phyloP scores from a whole-genome alignment of 2,797 vertebrate species.

The Sylvia borin region DNA sequence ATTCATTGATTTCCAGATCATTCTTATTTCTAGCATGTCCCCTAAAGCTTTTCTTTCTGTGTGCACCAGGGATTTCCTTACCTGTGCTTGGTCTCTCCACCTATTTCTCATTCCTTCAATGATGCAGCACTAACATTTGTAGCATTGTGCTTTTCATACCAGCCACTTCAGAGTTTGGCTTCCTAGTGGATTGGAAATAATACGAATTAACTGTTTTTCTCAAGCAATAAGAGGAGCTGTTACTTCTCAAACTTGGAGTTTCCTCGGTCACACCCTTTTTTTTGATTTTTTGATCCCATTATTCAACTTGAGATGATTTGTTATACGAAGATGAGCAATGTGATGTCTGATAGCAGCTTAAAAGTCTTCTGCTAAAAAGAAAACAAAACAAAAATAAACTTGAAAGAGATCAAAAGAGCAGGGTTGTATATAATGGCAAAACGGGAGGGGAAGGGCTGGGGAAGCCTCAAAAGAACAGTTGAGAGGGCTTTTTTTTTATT shows the following conservation, averaged over 20 bases:
- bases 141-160: accelerated
- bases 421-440: not conserved
- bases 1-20: not conserved
- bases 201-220: not conserved
- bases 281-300: not conserved
- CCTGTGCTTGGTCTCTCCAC: accelerated
- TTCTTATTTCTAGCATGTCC: not conserved
- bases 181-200: not conserved
- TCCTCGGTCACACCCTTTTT: accelerated
- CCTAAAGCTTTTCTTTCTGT: not conserved
- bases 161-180: not conserved
- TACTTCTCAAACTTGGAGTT: not conserved
- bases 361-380: not conserved
- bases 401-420: not conserved
- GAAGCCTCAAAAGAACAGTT: not conserved
- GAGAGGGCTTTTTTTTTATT: not conserved
- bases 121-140: not conserved
- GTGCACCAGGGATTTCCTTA: not conserved
- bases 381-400: slow-evolving; percentile 42
- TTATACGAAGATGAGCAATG: not conserved
- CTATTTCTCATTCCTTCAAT: not conserved
- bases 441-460: not conserved
- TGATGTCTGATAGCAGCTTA: not conserved
- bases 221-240: not conserved
- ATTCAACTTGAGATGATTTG: accelerated